phyloP scores from a whole-genome alignment of 2,797 vertebrate genomes.

The Epinephelus malabaricus region DNA sequence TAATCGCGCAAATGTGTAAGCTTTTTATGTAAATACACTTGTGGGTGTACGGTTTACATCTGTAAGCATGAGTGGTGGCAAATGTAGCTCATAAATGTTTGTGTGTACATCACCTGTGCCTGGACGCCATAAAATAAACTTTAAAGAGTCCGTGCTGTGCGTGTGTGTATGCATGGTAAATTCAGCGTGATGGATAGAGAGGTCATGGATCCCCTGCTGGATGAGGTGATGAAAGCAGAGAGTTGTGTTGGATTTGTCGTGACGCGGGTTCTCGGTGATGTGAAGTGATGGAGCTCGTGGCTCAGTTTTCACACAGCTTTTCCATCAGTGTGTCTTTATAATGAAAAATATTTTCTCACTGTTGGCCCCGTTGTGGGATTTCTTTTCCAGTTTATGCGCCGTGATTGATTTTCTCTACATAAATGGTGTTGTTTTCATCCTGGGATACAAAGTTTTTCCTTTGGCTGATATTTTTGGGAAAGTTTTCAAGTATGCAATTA shows the following conservation, averaged over 20 bases:
- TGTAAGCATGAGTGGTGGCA: slow-evolving; percentile 2
- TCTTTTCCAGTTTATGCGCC: neutral
- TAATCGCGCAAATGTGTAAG: slow-evolving; percentile 34
- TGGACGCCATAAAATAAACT: neutral
- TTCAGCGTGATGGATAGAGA: slow-evolving; percentile 23
- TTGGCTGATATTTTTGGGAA: neutral
- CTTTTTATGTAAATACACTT: slow-evolving; percentile 19
- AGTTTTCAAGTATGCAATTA: neutral
- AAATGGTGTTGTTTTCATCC: slow-evolving; percentile 6
- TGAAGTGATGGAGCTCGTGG: slow-evolving; percentile 29
- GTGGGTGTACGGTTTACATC: slow-evolving; percentile 28
- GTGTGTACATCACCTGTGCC: slow-evolving; percentile 4
- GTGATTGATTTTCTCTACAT: neutral
- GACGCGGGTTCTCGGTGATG: slow-evolving; percentile 14
- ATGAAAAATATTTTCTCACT: slow-evolving; percentile 17
- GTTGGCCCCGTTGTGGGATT: slow-evolving; percentile 1
- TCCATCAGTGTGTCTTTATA: slow-evolving; percentile 14
- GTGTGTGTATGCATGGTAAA: neutral
- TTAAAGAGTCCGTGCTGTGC: neutral
- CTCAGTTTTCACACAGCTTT: slow-evolving; percentile 1
- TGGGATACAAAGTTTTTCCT: neutral
- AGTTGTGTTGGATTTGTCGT: neutral
- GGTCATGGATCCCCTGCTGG: slow-evolving; percentile 20
- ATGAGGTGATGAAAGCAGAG: slow-evolving; percentile 37
- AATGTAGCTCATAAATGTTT: slow-evolving; percentile 10